Base-by-base conservation (phyloP, 2,113 vertebrate species). In the Puffinus mauretanicus region DNA sequence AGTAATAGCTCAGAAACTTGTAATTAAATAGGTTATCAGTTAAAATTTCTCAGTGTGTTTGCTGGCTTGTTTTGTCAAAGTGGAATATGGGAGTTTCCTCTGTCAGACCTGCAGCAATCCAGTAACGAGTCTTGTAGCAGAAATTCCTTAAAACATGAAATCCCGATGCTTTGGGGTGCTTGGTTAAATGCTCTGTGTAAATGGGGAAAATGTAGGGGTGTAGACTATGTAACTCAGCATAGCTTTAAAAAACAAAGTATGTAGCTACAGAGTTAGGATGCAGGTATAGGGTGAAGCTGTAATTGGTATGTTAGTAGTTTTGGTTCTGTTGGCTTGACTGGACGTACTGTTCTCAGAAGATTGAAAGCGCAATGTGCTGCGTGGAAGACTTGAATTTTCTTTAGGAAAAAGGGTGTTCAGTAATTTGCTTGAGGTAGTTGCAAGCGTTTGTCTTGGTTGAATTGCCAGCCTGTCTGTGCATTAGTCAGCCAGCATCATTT, bases 391-490 rank as follows among this genome's bases (percentile, higher is more conserved):
- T 54, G 88, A 38, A 20, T 93, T 91, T 93, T 82, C 57, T 76
- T 71, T 32, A 76, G 72, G 47, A 79, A 73, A 91, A 95, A 77
- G 52, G 30, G 44, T n/a, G 64, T 76, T 82, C 61, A 85, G 77
- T 76, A 47, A 58, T 72, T 88, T 88, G 42, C 71, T 91, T 51
- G 82, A 94, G 90, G 84, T 96, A 64, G 67, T 82, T 95, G 69
- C 22, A 73, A 15, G 73, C 11, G 1, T 91, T 97, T 86, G 91
- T 94, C 81, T 77, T 71, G 57, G 49, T 94, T 96, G 89, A 94
- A 89, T 83, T 94, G 93, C 94, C 93, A 88, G 89, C 60, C 70
- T 97, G 97, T 94, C 96, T 96, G 89, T 82, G 87, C 71, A 6
- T 91, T 94, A 94, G 84, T 97, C 91, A 94, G 91, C 84, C 85